Evolutionary conservation across 2,888 invertebrate genomes (phyloP), one percentile per base, ranked within the genome.

Genomic region (Hanleya hanleyi): DNA sequence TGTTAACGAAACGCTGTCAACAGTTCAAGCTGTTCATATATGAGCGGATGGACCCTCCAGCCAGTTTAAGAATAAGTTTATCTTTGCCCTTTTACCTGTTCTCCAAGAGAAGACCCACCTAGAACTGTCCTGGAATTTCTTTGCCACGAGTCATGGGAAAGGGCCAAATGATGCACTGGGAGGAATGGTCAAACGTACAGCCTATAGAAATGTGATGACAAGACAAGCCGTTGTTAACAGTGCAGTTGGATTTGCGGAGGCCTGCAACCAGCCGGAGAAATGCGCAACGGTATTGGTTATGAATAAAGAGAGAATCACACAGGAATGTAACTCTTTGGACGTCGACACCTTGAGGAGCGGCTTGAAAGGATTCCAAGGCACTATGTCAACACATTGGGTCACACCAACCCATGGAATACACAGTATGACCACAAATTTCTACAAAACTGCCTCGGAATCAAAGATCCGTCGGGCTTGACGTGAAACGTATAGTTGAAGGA

Each of bases 111-210:
- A 41, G 29, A 32, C n/a, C n/a, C n/a, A n/a, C n/a, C n/a, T n/a
- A n/a, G n/a, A n/a, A n/a, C n/a, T n/a, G n/a, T n/a, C n/a, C n/a
- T n/a, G n/a, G n/a, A n/a, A n/a, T 62, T 47, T 38, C 50, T 73
- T 73, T 47, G 73, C 73, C 5, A 73, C 73, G 18, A 50, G 51
- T 0, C 73, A 73, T 36, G 73, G 73, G 22, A 73, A 73, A 26
- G 73, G 69, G 1, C 69, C 69, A 2, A 64, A 49, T 22, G 73
- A 73, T 73, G 73, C 64, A n/a, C 64, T 73, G 12, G 73, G 69
- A 3, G 69, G 73, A 3, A 49, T 29, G 2, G 50, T 69, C 4
- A 73, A 73, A 65, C 38, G 67, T 0, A 71, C 65, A 6, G 73
- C 65, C 2, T 62, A 70, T n/a, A 71, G 57, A 33, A 33, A 62